Evolutionary conservation across 2,113 vertebrate genomes (phyloP).

Genomic region (Phaethornis superciliosus): DNA sequence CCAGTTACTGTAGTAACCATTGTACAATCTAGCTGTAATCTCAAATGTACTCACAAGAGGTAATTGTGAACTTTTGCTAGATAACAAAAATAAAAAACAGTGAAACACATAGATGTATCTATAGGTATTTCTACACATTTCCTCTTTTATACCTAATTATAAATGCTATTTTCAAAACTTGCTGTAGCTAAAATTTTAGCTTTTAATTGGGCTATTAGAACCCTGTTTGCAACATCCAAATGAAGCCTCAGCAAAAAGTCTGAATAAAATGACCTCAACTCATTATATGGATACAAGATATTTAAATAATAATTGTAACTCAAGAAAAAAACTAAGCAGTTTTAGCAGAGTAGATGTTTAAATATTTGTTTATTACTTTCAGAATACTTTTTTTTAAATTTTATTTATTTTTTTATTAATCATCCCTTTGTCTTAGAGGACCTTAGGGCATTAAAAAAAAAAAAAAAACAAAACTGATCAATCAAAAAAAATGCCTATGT

Average conservation of each 20-base stretch:
- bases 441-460: rapidly evolving
- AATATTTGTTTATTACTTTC: not conserved
- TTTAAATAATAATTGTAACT: not conserved
- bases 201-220: not conserved
- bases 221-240: not conserved
- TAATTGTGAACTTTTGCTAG: not conserved
- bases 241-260: not conserved
- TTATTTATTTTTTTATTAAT: not conserved
- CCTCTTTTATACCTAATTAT: not conserved
- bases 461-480: not conserved
- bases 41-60: not conserved
- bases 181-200: not conserved
- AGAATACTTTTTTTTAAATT: no score
- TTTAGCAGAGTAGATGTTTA: rapidly evolving
- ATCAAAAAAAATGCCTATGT: rapidly evolving
- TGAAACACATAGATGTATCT: rapidly evolving
- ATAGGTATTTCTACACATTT: not conserved
- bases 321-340: not conserved
- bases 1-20: not conserved
- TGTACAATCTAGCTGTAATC: not conserved
- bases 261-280: not conserved
- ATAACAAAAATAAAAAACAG: not conserved
- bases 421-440: not conserved
- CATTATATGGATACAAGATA: not conserved
- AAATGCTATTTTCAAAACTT: not conserved